These are phyloP conservation scores for Stenchaetothrips biformis DNA, from an alignment of 2,888 invertebrate species.

Conservation along the genomic window DNA sequence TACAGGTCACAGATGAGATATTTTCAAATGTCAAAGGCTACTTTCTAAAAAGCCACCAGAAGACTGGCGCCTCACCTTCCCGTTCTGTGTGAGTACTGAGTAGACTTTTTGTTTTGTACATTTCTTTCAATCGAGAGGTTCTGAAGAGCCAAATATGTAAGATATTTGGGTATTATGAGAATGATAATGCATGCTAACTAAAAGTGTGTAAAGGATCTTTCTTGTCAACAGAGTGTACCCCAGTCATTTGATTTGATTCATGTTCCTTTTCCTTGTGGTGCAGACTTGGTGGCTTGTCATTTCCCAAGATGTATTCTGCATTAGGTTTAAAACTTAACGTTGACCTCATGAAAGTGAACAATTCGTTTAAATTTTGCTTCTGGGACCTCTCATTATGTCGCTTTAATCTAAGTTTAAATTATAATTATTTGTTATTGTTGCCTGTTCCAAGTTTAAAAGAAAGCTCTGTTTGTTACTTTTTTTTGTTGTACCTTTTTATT, in stretches of 20 bases:
- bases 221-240: neutral
- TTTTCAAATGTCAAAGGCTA: neutral
- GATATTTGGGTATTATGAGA: neutral
- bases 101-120: neutral
- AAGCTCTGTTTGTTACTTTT: neutral
- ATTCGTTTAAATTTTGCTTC: neutral
- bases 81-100: neutral
- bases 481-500: neutral
- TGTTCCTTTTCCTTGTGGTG: neutral
- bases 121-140: neutral
- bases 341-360: neutral
- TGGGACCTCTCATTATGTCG: neutral
- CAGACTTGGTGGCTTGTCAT: too few relatives aligned
- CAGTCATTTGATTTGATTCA: neutral
- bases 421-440: neutral
- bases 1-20: neutral
- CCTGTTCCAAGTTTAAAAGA: neutral
- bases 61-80: conserved; percentile 15
- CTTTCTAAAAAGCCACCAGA: neutral
- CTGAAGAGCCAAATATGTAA: neutral
- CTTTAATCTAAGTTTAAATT: neutral
- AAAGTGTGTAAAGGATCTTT: neutral
- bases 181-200: neutral
- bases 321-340: too few relatives aligned
- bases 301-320: too few relatives aligned